Conservation (phyloP, 2,888 invertebrate species). For the Nowickia ferox region DNA sequence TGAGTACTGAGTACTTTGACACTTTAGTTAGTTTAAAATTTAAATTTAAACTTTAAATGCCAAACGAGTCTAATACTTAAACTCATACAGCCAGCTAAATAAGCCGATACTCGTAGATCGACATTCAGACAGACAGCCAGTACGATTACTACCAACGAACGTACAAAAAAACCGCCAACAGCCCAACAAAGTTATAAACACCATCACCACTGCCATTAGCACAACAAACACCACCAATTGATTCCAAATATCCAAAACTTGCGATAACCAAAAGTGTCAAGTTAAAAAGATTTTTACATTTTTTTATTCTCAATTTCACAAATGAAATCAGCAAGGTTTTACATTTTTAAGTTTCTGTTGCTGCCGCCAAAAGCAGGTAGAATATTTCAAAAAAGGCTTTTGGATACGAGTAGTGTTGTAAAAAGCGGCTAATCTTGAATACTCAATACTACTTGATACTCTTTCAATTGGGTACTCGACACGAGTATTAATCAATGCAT, state of each 20-base stretch:
- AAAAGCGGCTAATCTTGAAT: too few species aligned
- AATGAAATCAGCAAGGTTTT: too few species aligned
- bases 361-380: slow-evolving; percentile 51
- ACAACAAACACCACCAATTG: slow-evolving; percentile 21
- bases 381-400: slow-evolving; percentile 49
- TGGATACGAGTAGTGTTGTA: slow-evolving; percentile 15
- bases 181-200: slow-evolving; percentile 42
- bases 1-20: slow-evolving; percentile 72
- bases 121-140: slow-evolving; percentile 5
- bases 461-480: too few species aligned
- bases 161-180: slow-evolving; percentile 6
- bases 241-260: slow-evolving; percentile 51
- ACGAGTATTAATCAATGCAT: too few species aligned
- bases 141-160: slow-evolving; percentile 24
- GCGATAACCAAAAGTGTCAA: slow-evolving; percentile 66
- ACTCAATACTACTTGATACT: too few species aligned
- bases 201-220: slow-evolving; percentile 13
- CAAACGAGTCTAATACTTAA: slow-evolving; percentile 58
- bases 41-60: too few species aligned
- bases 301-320: slow-evolving; percentile 39
- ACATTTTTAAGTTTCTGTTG: slow-evolving; percentile 20
- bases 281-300: slow-evolving; percentile 34
- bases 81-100: slow-evolving; percentile 22
- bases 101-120: slow-evolving; percentile 22
- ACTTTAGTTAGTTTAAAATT: slow-evolving; percentile 67